phyloP scores from a whole-genome alignment of 1,140 invertebrate species.

The Lordiphosa clarofinis region DNA sequence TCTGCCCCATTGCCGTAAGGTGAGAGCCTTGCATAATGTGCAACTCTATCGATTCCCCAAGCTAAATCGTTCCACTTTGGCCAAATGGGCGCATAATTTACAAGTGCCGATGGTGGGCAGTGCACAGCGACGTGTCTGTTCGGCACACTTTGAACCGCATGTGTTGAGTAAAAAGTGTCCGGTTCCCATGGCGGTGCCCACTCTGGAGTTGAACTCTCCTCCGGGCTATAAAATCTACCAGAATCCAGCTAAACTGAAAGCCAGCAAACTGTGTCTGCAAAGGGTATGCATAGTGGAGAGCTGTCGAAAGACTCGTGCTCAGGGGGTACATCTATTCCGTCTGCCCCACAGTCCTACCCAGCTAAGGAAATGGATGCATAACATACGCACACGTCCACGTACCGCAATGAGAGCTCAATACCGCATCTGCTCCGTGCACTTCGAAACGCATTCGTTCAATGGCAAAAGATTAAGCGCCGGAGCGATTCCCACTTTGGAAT shows the following conservation, averaged over 20 bases:
- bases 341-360: constrained; percentile 63
- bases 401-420: constrained; percentile 50
- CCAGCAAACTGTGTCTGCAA: constrained; percentile 58
- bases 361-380: constrained; percentile 72
- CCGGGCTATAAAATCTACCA: constrained; percentile 71
- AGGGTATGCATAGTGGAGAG: constrained; percentile 68
- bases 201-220: constrained; percentile 62
- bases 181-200: constrained; percentile 67
- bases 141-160: constrained; percentile 67
- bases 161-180: constrained; percentile 73
- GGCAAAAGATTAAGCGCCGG: constrained; percentile 55
- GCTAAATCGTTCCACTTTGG: constrained; percentile 64
- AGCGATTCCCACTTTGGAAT: constrained; percentile 66
- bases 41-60: constrained; percentile 72
- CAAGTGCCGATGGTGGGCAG: constrained; percentile 65
- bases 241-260: constrained; percentile 68
- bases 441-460: constrained; percentile 71
- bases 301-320: constrained; percentile 56
- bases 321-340: constrained; percentile 71
- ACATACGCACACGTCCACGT: constrained; percentile 48
- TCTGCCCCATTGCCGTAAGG: constrained; percentile 68
- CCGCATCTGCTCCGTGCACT: constrained; percentile 66
- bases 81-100: constrained; percentile 72
- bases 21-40: constrained; percentile 59
- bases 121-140: constrained; percentile 63